These are phyloP conservation scores for Ips nitidus DNA, from an alignment of 1,140 invertebrate genomes.

Conservation along the genomic window DNA sequence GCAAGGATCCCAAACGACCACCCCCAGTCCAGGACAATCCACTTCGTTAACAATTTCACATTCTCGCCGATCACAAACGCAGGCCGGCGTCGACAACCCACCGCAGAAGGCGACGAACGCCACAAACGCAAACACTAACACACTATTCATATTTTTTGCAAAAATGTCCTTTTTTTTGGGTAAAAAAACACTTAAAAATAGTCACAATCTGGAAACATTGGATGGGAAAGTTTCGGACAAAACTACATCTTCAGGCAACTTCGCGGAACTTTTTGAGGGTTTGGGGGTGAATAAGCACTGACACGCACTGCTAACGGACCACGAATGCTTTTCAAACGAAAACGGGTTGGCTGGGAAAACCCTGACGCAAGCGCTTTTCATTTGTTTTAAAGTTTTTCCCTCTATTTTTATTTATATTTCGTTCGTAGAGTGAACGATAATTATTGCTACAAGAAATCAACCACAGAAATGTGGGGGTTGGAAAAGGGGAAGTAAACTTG, in stretches of 20 bases:
- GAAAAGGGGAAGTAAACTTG: conserved; percentile 10
- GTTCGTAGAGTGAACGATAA: background rate
- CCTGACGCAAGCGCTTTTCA: no score
- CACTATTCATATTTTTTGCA: conserved; percentile 47
- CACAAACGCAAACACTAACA: conserved; percentile 49
- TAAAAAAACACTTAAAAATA: background rate
- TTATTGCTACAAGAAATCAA: background rate
- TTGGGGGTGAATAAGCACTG: background rate
- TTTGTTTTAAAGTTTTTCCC: no score
- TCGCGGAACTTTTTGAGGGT: no score
- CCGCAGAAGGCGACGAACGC: conserved; percentile 50
- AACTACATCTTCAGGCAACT: background rate
- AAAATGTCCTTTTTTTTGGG: background rate
- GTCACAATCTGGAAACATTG: background rate
- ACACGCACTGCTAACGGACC: background rate
- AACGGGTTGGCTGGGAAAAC: no score
- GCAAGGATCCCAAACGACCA: conserved; percentile 64
- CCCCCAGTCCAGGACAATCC: conserved; percentile 60
- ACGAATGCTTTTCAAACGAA: no score
- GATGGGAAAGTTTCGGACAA: background rate
- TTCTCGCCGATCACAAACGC: conserved; percentile 61
- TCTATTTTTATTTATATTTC: background rate
- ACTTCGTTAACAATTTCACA: conserved; percentile 61
- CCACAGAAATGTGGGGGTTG: no score
- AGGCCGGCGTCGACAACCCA: conserved; percentile 51